Evolutionary conservation across 1,140 invertebrate species (phyloP), one percentile per base, ranked within the genome.

Genomic region (Zaprionus lachaisei): DNA sequence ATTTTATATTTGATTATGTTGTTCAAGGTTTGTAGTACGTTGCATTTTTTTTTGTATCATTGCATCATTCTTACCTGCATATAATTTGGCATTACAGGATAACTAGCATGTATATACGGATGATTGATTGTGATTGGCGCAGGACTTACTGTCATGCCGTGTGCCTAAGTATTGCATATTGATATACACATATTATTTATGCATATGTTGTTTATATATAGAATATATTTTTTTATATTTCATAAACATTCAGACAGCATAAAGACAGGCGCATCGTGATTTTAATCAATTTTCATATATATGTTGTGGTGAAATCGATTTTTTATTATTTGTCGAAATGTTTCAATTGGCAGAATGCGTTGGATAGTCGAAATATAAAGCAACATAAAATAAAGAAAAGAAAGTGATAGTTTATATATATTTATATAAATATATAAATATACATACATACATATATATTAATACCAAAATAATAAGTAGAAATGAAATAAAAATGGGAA

Each of bases 51-150:
- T 57, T 76, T 60, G 20, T 22, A 41, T 65, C 51, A 38, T 83
- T 83, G 58, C 68, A 68, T 81, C 77, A 67, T 72, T 87, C 92
- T 93, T 93, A 93, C 92, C 92, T 93, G 92, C 78, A 92, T 90
- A 90, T 92, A 93, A 87, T 92, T 92, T 92, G 92, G 91, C 84
- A 92, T 86, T 80, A 92, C 92, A 91, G 91, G 92, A 93, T 91
- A 93, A 92, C 85, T 92, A 92, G 92, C 87, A 80, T 93, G 92
- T 89, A 92, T 83, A 92, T 92, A 93, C 91, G 91, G 92, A 93
- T 93, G 92, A 91, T 92, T 93, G 83, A 93, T 92, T 89, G 92
- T 93, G 92, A 93, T 91, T 91, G 92, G 92, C 92, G 92, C 92
- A 87, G 92, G 92, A 93, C 91, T 93, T 86, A 93, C 92, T 75